phyloP scores from a whole-genome alignment of 2,797 vertebrate genomes.

The Alca torda region DNA sequence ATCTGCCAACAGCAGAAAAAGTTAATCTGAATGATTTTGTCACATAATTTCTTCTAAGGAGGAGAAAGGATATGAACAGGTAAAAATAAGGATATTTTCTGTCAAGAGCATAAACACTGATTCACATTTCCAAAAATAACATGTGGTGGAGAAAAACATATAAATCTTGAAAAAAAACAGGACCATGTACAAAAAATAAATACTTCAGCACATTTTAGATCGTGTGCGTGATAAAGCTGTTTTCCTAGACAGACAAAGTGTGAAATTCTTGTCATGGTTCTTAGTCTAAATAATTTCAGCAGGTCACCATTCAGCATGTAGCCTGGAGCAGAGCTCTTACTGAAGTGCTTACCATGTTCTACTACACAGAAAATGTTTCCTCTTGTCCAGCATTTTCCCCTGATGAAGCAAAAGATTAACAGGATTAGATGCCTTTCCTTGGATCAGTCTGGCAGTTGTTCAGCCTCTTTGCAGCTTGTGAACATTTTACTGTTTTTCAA shows the following conservation, averaged over 20 bases:
- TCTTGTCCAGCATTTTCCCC: slow-evolving; percentile 11
- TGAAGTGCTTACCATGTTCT: neutral
- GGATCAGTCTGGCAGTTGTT: slow-evolving; percentile 1
- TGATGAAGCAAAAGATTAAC: slow-evolving; percentile 56
- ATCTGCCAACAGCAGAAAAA: neutral
- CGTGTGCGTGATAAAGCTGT: slow-evolving; percentile 58
- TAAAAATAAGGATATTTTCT: neutral
- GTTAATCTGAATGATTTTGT: neutral
- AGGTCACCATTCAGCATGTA: slow-evolving; percentile 26
- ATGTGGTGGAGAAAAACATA: neutral
- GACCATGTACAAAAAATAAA: slow-evolving; percentile 10
- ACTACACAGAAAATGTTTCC: neutral
- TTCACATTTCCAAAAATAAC: neutral
- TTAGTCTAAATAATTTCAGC: slow-evolving; percentile 65
- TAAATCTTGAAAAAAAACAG: neutral
- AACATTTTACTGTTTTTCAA: neutral
- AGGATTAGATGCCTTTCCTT: slow-evolving; percentile 31
- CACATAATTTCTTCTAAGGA: neutral
- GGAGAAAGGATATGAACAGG: neutral
- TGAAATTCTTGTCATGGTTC: slow-evolving; percentile 71
- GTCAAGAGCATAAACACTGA: neutral
- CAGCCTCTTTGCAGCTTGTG: neutral
- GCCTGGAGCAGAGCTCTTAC: neutral
- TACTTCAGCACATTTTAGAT: slow-evolving; percentile 56
- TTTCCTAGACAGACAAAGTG: slow-evolving; percentile 61